These are phyloP conservation scores for Lates calcarifer DNA, from an alignment of 2,113 vertebrate species.

Conservation along the genomic window DNA sequence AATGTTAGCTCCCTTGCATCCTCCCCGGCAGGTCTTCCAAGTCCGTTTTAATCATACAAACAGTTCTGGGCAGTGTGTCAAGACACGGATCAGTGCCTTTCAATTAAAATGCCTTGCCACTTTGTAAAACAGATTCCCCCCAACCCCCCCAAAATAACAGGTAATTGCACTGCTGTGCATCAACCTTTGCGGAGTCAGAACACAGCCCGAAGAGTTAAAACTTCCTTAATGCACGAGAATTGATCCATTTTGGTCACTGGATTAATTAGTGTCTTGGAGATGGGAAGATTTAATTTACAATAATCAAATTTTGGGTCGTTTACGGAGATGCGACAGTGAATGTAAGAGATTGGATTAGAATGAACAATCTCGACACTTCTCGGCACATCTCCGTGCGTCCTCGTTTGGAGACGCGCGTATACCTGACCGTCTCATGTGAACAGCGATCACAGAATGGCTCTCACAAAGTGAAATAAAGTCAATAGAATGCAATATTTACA, in stretches of 20 bases:
- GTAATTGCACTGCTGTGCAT: not conserved
- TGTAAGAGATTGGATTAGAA: not conserved
- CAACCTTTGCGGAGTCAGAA: constrained; percentile 2
- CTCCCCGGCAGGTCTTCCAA: constrained; percentile 67
- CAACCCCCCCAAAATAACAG: no score
- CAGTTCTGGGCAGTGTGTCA: constrained; percentile 60
- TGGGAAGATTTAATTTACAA: not conserved
- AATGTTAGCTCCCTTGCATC: constrained; percentile 67
- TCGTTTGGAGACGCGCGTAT: constrained; percentile 58
- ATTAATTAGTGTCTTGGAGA: not conserved
- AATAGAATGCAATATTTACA: constrained; percentile 20
- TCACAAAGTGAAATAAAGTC: not conserved
- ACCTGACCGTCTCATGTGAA: not conserved
- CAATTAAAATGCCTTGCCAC: constrained; percentile 33
- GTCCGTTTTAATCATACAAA: constrained; percentile 74
- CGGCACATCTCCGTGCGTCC: constrained; percentile 48
- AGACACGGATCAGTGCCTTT: constrained; percentile 59
- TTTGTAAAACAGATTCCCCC: not conserved
- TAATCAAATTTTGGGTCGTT: not conserved
- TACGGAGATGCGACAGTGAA: not conserved
- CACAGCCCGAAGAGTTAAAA: constrained; percentile 17
- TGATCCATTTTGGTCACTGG: not conserved
- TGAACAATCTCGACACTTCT: not conserved
- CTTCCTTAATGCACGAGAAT: constrained; percentile 26
- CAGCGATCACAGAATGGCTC: not conserved